These are phyloP conservation scores for Puffinus mauretanicus DNA, from an alignment of 2,113 vertebrate genomes.

Conservation along the genomic window DNA sequence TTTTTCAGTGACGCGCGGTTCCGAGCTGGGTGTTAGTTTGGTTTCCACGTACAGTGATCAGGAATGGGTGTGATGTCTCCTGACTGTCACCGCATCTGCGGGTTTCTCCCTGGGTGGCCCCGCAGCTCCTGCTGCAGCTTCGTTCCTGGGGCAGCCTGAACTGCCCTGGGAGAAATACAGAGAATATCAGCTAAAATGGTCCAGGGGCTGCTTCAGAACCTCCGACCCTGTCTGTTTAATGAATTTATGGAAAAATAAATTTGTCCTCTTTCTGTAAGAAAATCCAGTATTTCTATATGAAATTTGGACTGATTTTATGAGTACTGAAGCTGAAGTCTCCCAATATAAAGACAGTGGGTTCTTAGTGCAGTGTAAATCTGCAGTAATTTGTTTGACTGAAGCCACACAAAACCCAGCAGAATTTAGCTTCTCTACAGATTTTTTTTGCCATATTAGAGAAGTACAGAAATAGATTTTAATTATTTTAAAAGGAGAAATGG, in stretches of 20 bases:
- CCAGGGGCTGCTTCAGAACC: background rate
- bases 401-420: background rate
- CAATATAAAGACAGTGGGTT: background rate
- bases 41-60: background rate
- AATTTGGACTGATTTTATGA: background rate
- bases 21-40: background rate
- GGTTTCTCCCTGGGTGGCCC: slow-evolving; percentile 4
- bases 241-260: background rate
- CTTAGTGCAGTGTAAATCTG: background rate
- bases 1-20: background rate
- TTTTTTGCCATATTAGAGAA: background rate
- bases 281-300: background rate
- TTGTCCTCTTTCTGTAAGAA: background rate
- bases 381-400: background rate
- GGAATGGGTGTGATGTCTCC: background rate
- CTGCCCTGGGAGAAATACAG: background rate
- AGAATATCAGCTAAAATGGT: background rate
- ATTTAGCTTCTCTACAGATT: background rate
- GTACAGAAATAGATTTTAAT: slow-evolving; percentile 18
- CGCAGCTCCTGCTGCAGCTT: background rate
- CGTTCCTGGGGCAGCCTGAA: background rate
- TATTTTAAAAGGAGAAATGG: slow-evolving; percentile 5
- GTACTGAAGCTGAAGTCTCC: background rate
- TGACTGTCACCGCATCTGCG: background rate
- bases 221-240: background rate